These are phyloP conservation scores for Ochropleura leucogaster DNA, from an alignment of 2,888 invertebrate species.

Conservation along the genomic window DNA sequence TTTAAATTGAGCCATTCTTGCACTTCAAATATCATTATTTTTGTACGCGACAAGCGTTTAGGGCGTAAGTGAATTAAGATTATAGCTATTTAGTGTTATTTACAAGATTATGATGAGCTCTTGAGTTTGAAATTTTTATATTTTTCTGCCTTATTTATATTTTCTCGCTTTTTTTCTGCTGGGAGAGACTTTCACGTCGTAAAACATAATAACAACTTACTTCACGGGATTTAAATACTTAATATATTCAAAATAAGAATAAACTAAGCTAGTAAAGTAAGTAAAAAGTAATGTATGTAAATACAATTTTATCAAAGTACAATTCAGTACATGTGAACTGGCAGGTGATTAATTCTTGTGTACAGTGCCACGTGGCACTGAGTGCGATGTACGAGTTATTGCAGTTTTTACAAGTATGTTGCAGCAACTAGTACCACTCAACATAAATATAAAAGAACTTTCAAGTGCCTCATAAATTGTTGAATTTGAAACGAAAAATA, in stretches of 20 bases:
- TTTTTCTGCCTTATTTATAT: not conserved
- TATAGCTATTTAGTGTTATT: slow-evolving; percentile 18
- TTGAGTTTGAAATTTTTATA: slow-evolving; percentile 7
- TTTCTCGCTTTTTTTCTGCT: not conserved
- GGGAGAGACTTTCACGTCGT: not conserved
- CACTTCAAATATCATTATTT: slow-evolving; percentile 56
- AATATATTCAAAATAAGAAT: not conserved
- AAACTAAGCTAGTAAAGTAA: no score
- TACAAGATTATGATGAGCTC: slow-evolving; percentile 2
- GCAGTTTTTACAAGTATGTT: slow-evolving; percentile 12
- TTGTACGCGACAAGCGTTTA: slow-evolving; percentile 29
- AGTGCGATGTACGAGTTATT: slow-evolving; percentile 32
- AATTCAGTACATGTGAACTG: slow-evolving; percentile 9
- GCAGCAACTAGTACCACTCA: slow-evolving; percentile 6
- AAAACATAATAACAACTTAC: no score
- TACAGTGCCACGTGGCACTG: not conserved
- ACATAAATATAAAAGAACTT: slow-evolving; percentile 25
- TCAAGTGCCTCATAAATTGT: slow-evolving; percentile 25
- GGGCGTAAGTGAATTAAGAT: slow-evolving; percentile 6
- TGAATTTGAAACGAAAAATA: slow-evolving; percentile 7
- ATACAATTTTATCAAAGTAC: not conserved
- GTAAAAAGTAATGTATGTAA: not conserved
- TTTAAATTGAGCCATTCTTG: slow-evolving; percentile 66
- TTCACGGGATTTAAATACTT: not conserved
- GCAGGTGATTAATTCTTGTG: slow-evolving; percentile 28